Percentiles rank a stretch among this genome's conserved stretches.
Conservation (phyloP, 2,797 vertebrate species). For the Catamblyrhynchus diadema region DNA sequence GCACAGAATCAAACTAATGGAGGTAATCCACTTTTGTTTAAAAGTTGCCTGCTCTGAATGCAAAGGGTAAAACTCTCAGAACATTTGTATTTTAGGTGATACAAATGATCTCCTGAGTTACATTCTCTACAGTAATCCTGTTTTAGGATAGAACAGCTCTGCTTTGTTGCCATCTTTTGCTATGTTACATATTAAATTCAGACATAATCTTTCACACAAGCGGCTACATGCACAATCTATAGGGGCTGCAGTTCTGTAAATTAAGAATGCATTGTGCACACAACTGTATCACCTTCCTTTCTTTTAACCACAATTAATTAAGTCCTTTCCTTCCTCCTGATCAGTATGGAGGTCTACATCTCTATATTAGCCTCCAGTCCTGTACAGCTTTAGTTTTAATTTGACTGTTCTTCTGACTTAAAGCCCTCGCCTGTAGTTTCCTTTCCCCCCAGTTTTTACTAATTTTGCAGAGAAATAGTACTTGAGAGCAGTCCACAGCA, state of each 20-base stretch:
- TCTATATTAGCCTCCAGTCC: neutral
- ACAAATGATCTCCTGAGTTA: neutral
- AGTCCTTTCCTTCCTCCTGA: neutral
- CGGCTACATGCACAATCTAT: neutral
- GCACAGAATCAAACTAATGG: neutral
- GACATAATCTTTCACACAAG: neutral
- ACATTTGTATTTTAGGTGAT: neutral
- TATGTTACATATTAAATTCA: neutral
- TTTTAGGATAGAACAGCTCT: neutral
- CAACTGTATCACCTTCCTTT: neutral
- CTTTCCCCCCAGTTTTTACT: neutral
- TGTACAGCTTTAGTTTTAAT: neutral
- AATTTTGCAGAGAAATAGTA: slow-evolving; percentile 26
- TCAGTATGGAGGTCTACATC: neutral
- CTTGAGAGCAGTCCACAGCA: slow-evolving; percentile 9
- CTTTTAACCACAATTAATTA: neutral
- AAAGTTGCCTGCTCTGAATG: neutral
- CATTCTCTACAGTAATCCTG: neutral
- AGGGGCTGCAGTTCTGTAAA: neutral
- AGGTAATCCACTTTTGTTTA: neutral
- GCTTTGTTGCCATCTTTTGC: neutral
- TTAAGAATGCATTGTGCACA: neutral
- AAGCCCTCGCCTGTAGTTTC: neutral
- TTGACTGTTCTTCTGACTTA: neutral
- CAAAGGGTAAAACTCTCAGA: neutral